Percentiles rank a stretch among this genome's conserved stretches.
phyloP scores from a whole-genome alignment of 2,113 vertebrate species.

The Hippocampus zosterae region DNA sequence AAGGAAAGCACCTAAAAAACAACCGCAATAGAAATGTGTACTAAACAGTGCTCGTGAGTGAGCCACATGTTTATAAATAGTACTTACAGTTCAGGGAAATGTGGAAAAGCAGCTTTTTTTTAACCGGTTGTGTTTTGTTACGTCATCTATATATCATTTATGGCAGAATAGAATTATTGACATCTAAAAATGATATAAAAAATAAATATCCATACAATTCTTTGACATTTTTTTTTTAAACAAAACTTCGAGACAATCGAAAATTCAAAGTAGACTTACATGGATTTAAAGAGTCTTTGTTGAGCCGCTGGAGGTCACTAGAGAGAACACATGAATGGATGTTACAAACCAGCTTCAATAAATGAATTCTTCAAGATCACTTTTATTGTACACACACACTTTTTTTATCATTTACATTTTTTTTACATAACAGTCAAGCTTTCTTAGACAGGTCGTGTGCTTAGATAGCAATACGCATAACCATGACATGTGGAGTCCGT shows the following conservation, averaged over 20 bases:
- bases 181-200: not conserved
- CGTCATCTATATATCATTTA: not conserved
- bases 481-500: not conserved
- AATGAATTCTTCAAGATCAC: not conserved
- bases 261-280: not conserved
- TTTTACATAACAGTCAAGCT: slow-evolving; percentile 2
- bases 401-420: slow-evolving; percentile 5
- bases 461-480: not conserved
- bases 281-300: not conserved
- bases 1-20: too few species aligned
- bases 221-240: too few species aligned
- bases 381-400: not conserved
- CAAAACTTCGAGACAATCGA: not conserved
- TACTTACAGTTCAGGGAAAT: not conserved
- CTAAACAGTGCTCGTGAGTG: not conserved
- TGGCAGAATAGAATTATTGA: not conserved
- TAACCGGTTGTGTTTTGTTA: not conserved
- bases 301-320: slow-evolving; percentile 7
- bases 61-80: not conserved
- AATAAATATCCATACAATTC: not conserved
- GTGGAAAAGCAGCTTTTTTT: not conserved
- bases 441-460: not conserved
- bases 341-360: not conserved
- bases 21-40: not conserved
- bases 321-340: not conserved